These are phyloP conservation scores for Engystomops pustulosus DNA, from an alignment of 2,113 vertebrate species.

Conservation along the genomic window DNA sequence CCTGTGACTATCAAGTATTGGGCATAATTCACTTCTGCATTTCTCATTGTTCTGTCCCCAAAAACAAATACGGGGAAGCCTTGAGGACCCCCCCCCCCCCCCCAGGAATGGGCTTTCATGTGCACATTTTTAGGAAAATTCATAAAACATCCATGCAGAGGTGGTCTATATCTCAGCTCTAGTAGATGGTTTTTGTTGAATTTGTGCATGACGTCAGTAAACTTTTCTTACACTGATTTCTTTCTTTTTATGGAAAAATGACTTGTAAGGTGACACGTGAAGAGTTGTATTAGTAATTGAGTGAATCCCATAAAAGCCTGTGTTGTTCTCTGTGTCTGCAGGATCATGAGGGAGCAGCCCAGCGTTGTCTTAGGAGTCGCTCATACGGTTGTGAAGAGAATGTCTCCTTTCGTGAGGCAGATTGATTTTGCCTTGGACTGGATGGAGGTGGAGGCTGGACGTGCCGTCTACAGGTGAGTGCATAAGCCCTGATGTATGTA, in stretches of 20 bases:
- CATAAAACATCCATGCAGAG: too few species aligned
- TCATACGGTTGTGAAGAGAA: constrained; percentile 86
- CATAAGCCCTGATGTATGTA: too few species aligned
- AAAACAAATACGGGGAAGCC: too few species aligned
- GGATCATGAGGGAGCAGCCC: constrained; percentile 92
- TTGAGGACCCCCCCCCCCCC: too few species aligned
- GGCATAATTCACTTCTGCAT: too few species aligned
- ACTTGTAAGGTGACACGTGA: background rate
- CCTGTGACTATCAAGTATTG: too few species aligned
- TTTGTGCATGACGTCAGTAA: too few species aligned
- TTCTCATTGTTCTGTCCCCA: too few species aligned
- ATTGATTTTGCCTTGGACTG: constrained; percentile 96
- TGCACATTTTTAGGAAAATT: too few species aligned
- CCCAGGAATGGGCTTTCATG: too few species aligned
- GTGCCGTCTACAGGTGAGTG: constrained; percentile 88
- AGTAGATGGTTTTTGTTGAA: too few species aligned
- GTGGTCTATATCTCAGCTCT: too few species aligned
- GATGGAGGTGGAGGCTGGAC: constrained; percentile 94
- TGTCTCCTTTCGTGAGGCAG: constrained; percentile 91
- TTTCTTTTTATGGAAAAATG: background rate
- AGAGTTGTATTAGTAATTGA: background rate
- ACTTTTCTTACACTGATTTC: background rate
- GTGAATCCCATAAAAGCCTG: background rate
- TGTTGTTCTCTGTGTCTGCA: constrained; percentile 60
- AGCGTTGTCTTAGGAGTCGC: constrained; percentile 86